A percentile compares a stretch with the other conserved stretches of the same genome.
Evolutionary conservation across 37 sponge, comb jelly and placozoan species (phyloP).

Genomic region (Eunapius fragilis): DNA sequence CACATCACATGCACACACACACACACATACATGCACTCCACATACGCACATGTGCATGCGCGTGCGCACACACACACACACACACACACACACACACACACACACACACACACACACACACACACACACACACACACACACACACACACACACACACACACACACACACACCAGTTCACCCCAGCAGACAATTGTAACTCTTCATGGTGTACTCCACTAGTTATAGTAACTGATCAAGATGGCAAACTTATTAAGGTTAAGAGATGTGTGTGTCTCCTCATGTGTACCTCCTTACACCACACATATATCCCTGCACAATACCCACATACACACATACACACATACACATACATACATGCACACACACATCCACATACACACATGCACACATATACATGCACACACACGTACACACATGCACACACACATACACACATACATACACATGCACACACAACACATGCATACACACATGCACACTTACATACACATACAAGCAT

Average conservation of each 20-base stretch:
- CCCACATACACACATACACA: too few species aligned
- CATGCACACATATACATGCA: neutral
- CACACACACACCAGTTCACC: neutral
- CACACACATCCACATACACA: constrained; percentile 18
- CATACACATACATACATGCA: constrained; percentile 15
- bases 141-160: constrained; percentile 13
- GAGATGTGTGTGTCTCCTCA: neutral
- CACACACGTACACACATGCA: constrained; percentile 26
- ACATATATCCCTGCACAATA: too few species aligned
- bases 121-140: neutral
- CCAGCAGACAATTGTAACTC: too few species aligned
- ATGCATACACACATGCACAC: too few species aligned
- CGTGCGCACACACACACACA: neutral
- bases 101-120: neutral
- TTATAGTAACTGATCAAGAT: neutral
- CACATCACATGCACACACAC: neutral
- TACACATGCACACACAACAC: too few species aligned
- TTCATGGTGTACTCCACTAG: too few species aligned
- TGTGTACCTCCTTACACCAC: neutral
- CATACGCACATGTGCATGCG: neutral
- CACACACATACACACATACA: neutral
- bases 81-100: neutral
- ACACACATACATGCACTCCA: neutral
- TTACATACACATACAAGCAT: too few species aligned
- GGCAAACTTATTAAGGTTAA: neutral